These are phyloP conservation scores for Mesoligia furuncula DNA, from an alignment of 2,888 invertebrate genomes.

Conservation along the genomic window DNA sequence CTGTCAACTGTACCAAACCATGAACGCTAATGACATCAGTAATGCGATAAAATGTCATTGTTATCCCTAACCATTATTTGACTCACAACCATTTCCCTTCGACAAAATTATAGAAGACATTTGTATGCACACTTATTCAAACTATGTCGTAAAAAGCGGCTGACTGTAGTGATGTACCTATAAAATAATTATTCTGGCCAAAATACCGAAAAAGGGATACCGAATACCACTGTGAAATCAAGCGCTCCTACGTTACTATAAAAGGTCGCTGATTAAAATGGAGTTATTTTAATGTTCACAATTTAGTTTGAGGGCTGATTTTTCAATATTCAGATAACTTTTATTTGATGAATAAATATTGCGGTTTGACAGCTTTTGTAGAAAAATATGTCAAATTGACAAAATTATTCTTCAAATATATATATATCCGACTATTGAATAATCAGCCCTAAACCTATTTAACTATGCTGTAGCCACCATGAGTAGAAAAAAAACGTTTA, in stretches of 20 bases:
- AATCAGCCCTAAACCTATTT: no score
- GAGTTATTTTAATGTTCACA: background rate
- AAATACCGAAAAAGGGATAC: background rate
- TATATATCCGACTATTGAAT: no score
- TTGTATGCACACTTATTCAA: constrained; percentile 1
- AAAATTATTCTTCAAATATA: no score
- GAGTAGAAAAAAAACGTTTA: no score
- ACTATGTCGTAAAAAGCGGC: constrained; percentile 1
- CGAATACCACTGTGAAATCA: background rate
- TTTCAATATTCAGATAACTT: no score
- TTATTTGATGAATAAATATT: no score
- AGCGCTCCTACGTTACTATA: background rate
- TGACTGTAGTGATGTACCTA: constrained; percentile 1
- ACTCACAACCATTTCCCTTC: background rate
- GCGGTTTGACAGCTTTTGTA: no score
- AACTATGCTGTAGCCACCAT: background rate
- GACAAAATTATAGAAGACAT: background rate
- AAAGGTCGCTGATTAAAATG: background rate
- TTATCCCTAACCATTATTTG: background rate
- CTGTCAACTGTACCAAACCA: background rate
- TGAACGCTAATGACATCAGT: background rate
- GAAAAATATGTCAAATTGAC: no score
- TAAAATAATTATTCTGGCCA: background rate
- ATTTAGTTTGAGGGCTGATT: no score
- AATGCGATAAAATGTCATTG: constrained; percentile 1